phyloP scores from a whole-genome alignment of 2,888 invertebrate species.

The Mythimna lalbum region DNA sequence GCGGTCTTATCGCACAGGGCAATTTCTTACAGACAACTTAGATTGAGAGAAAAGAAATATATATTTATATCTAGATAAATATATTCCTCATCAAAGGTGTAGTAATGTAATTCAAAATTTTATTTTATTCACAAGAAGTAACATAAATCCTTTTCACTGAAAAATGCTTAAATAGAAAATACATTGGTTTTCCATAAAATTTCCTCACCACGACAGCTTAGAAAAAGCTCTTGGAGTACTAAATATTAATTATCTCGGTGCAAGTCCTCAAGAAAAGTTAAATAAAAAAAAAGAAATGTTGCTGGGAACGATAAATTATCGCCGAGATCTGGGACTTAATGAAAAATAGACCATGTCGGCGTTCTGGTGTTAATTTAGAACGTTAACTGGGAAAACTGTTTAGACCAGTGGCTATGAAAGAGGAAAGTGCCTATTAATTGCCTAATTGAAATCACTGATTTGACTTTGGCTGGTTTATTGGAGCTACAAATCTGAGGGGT shows the following conservation, averaged over 20 bases:
- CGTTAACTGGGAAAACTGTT: constrained; percentile 30
- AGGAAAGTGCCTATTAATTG: constrained; percentile 16
- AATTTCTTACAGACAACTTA: too few relatives aligned
- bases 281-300: constrained; percentile 42
- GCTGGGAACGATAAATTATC: constrained; percentile 51
- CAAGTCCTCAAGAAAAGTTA: constrained; percentile 31
- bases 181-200: constrained; percentile 53
- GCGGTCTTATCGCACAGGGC: too few relatives aligned
- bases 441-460: constrained; percentile 1
- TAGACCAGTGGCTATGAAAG: constrained; percentile 14
- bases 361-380: constrained; percentile 54
- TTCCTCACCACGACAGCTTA: constrained; percentile 29
- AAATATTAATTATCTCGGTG: constrained; percentile 62
- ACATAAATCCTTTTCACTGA: constrained; percentile 13
- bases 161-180: constrained; percentile 29
- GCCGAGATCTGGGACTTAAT: constrained; percentile 43
- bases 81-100: too few relatives aligned
- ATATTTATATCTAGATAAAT: too few relatives aligned
- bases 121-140: constrained; percentile 16
- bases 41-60: too few relatives aligned
- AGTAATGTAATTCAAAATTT: not conserved
- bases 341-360: constrained; percentile 46
- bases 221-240: constrained; percentile 46
- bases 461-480: not conserved
- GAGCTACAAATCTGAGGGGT: not conserved